phyloP scores from a whole-genome alignment of 2,797 vertebrate species.

The Artibeus lituratus region DNA sequence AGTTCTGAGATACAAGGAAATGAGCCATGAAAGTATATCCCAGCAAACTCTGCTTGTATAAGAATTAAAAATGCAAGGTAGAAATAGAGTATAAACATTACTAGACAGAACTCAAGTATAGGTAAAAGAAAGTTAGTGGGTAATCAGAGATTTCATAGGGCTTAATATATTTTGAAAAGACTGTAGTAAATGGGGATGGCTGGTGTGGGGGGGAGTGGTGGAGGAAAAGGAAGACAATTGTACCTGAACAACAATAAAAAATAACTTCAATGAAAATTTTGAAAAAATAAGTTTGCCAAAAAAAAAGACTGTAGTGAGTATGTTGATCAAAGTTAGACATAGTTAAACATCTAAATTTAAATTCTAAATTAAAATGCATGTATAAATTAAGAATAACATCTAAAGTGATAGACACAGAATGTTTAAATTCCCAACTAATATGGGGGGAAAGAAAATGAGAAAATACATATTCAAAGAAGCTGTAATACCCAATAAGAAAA shows the following conservation, averaged over 20 bases:
- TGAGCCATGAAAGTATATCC: background rate
- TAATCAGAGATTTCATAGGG: background rate
- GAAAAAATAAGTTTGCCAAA: too few relatives aligned
- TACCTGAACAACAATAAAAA: too few relatives aligned
- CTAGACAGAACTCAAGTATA: background rate
- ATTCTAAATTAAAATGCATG: background rate
- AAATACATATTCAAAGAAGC: background rate
- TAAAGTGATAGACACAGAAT: background rate
- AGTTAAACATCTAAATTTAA: background rate
- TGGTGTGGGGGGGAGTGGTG: too few relatives aligned
- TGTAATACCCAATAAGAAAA: background rate
- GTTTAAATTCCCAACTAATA: background rate
- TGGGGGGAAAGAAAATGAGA: background rate
- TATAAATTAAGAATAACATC: background rate
- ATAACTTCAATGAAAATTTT: too few relatives aligned
- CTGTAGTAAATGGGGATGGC: too few relatives aligned
- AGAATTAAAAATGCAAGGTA: background rate
- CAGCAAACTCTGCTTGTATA: background rate
- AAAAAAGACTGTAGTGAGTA: background rate
- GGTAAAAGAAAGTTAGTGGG: background rate
- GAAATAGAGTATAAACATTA: background rate
- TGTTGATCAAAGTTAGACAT: background rate
- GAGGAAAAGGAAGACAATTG: too few relatives aligned
- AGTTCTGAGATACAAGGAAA: background rate
- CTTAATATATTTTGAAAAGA: background rate